Conservation (phyloP, 2,113 vertebrate species). For the Euleptes europaea region DNA sequence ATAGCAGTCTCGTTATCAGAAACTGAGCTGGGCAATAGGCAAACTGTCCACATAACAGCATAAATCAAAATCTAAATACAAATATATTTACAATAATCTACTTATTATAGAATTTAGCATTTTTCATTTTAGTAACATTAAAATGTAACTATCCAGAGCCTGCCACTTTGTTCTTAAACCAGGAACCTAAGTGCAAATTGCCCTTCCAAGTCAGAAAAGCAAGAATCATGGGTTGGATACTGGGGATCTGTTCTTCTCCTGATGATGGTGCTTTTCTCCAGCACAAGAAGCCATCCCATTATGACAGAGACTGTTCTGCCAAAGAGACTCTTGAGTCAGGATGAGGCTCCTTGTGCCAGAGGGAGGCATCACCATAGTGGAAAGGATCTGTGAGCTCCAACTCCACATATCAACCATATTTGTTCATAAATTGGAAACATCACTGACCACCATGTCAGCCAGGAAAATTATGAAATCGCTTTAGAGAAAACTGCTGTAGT, state of each 20-base stretch:
- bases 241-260: too few relatives aligned
- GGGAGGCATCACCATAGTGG: too few relatives aligned
- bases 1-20: background rate
- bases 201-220: background rate
- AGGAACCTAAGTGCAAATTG: background rate
- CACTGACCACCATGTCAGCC: background rate
- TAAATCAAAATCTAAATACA: background rate
- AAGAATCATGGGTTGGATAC: too few relatives aligned
- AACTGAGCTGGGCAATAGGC: background rate
- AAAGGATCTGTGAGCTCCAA: too few relatives aligned
- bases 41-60: background rate
- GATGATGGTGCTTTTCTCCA: too few relatives aligned
- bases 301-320: too few relatives aligned
- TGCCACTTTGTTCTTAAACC: background rate
- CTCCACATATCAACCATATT: background rate
- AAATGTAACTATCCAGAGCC: background rate
- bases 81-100: background rate
- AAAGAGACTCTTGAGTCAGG: too few relatives aligned
- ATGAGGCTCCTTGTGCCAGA: too few relatives aligned
- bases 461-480: background rate
- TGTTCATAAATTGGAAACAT: background rate
- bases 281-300: too few relatives aligned
- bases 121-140: background rate
- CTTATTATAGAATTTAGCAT: background rate
- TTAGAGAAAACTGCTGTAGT: background rate